Conservation (phyloP, 2,888 invertebrate genomes). For the Apamea anceps region DNA sequence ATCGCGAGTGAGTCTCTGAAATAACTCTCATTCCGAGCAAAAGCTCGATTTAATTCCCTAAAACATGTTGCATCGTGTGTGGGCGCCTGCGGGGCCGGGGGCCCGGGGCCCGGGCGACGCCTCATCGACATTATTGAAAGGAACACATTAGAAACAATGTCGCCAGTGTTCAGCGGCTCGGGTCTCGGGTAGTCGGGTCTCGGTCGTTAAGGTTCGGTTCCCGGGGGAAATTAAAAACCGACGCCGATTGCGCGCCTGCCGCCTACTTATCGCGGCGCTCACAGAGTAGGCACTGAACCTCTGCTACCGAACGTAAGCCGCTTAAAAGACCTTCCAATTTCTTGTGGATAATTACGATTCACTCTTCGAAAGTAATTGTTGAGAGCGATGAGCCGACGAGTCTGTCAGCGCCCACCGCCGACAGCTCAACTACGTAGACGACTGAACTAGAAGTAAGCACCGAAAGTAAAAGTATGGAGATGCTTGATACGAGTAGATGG, state of each 20-base stretch:
- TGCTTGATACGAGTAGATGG: slow-evolving; percentile 43
- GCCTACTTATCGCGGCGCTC: slow-evolving; percentile 69
- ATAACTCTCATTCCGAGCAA: slow-evolving; percentile 53
- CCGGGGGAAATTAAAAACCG: slow-evolving; percentile 75
- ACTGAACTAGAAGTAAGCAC: slow-evolving; percentile 1
- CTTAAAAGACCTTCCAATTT: slow-evolving; percentile 66
- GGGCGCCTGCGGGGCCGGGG: background rate
- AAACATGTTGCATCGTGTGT: slow-evolving; percentile 9
- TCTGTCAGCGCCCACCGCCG: slow-evolving; percentile 1
- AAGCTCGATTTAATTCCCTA: slow-evolving; percentile 52
- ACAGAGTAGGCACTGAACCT: slow-evolving; percentile 49
- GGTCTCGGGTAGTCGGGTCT: slow-evolving; percentile 51
- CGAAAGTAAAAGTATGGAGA: slow-evolving; percentile 5
- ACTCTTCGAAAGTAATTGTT: slow-evolving; percentile 48
- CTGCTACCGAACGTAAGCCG: slow-evolving; percentile 60
- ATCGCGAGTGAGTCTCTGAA: slow-evolving; percentile 43
- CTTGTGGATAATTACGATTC: slow-evolving; percentile 57
- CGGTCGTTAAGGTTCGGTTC: slow-evolving; percentile 67
- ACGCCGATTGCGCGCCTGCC: slow-evolving; percentile 64
- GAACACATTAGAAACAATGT: slow-evolving; percentile 71
- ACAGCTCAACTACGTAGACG: slow-evolving; percentile 3
- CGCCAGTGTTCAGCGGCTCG: slow-evolving; percentile 59
- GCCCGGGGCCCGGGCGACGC: slow-evolving; percentile 2
- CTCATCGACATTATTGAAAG: slow-evolving; percentile 65
- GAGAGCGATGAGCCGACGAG: slow-evolving; percentile 13